Evolutionary conservation across 2,797 vertebrate genomes (phyloP).

Genomic region (Catharus ustulatus): DNA sequence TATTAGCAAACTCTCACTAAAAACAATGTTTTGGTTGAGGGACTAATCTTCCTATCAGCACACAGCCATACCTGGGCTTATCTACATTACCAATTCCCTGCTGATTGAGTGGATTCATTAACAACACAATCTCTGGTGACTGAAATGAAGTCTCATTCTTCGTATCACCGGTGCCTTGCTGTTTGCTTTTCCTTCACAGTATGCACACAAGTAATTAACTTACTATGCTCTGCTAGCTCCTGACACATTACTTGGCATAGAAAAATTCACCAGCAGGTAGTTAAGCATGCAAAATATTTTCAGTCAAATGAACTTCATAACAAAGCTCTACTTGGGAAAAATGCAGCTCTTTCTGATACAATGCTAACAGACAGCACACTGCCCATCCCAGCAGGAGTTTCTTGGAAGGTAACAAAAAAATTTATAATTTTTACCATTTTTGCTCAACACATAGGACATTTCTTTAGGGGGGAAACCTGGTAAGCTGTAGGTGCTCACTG

Average conservation of each 20-base stretch:
- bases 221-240: slow-evolving; percentile 67
- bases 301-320: slow-evolving; percentile 61
- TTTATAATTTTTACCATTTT: not conserved
- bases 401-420: not conserved
- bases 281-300: slow-evolving; percentile 71
- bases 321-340: slow-evolving; percentile 24
- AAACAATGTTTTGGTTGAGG: slow-evolving; percentile 55
- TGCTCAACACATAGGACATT: not conserved
- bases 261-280: slow-evolving; percentile 67
- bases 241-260: slow-evolving; percentile 66
- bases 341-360: not conserved
- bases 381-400: not conserved
- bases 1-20: slow-evolving; percentile 27
- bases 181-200: slow-evolving; percentile 69
- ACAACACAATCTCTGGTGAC: slow-evolving; percentile 60
- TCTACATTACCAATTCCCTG: slow-evolving; percentile 47
- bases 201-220: slow-evolving; percentile 76
- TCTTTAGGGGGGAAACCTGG: not conserved
- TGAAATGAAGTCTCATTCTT: slow-evolving; percentile 69
- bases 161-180: slow-evolving; percentile 54
- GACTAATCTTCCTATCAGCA: slow-evolving; percentile 49
- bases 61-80: slow-evolving; percentile 53
- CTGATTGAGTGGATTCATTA: slow-evolving; percentile 69
- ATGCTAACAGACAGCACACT: not conserved
- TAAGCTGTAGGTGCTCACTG: not conserved